Base-by-base conservation (phyloP, 1,140 invertebrate genomes). In the Drosophila kohkoa region DNA sequence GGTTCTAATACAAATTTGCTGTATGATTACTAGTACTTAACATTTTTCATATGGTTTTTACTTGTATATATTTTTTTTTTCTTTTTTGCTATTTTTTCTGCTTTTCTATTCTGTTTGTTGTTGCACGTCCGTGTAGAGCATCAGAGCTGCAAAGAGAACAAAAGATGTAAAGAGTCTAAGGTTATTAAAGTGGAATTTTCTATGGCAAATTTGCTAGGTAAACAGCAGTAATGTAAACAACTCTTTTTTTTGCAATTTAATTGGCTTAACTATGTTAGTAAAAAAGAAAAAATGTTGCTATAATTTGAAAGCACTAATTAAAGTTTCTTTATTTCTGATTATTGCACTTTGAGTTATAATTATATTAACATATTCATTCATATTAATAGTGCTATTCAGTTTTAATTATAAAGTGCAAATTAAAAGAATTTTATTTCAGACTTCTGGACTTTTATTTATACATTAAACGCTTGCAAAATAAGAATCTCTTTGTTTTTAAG, bases 81-180 rank as follows among this genome's bases (percentile, higher is more conserved):
- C 45, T 45, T 46, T 10, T 10, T 28, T 28, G 1, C 10, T 55
- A 25, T 11, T 32, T 55, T 20, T 32, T 57, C 16, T 48, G 25
- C 46, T 60, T n/a, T 5, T 57, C 20, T 49, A 38, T 38, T 38
- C 35, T 8, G 2, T 8, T 7, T 32, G 30, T 38, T 38, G 51
- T 52, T 64, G 62, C 62, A 88, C 62, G 48, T 88, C 66, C 77
- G 72, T 67, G 72, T 83, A 77, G 73, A 76, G 77, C 76, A 63
- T 79, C 32, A 68, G 64, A 75, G 77, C 82, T 87, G 63, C 25
- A 43, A 25, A 51, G 54, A 1, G 20, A 46, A 0, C 30, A 28
- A 16, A 35, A 38, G 32, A 25, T 30, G 28, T 15, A 8, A 67
- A 30, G 11, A 55, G 13, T 10, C 5, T 10, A 35, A 45, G n/a